phyloP scores from a whole-genome alignment of 2,888 invertebrate genomes.

The Clivina fossor region DNA sequence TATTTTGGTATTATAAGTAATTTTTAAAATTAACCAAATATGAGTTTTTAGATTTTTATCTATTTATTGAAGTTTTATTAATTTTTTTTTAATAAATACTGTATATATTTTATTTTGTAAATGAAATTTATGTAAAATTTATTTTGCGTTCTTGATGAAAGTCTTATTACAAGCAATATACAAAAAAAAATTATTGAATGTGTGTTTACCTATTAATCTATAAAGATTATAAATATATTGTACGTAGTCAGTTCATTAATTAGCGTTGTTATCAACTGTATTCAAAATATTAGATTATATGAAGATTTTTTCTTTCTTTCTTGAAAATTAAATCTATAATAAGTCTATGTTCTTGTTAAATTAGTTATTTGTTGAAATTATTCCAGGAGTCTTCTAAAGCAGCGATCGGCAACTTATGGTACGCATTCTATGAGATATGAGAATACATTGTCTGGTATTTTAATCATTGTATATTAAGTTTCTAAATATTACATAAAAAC shows the following conservation, averaged over 20 bases:
- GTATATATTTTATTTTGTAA: background rate
- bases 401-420: too few species aligned
- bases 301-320: conserved; percentile 8
- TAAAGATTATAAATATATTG: background rate
- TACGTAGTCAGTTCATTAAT: conserved; percentile 11
- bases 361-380: conserved; percentile 24
- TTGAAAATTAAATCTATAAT: background rate
- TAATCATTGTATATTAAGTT: too few species aligned
- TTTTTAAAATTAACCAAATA: too few species aligned
- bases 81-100: background rate
- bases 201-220: conserved; percentile 4
- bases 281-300: conserved; percentile 20
- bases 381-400: conserved; percentile 22
- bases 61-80: too few species aligned
- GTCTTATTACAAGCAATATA: background rate
- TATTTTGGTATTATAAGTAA: too few species aligned
- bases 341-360: background rate
- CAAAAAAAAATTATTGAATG: conserved; percentile 8
- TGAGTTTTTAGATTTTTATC: too few species aligned
- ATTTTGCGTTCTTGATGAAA: background rate
- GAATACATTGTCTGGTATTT: too few species aligned
- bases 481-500: too few species aligned
- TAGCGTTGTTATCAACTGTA: conserved; percentile 16
- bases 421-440: too few species aligned
- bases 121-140: background rate